Base-by-base conservation (phyloP, 1,140 invertebrate genomes). In the Leptoteleia sp. region DNA sequence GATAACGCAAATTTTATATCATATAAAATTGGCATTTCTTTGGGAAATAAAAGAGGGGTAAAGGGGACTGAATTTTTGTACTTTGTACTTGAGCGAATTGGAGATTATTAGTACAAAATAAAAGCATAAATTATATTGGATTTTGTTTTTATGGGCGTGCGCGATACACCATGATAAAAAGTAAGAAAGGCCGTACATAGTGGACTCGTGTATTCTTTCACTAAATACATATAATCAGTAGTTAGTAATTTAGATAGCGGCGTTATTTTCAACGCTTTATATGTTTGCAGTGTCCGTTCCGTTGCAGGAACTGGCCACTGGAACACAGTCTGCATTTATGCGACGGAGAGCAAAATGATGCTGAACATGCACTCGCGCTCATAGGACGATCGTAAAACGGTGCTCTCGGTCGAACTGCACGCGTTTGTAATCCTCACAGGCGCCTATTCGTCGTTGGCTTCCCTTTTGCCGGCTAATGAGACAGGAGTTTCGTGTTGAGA, bases 371-470 rank as follows among this genome's bases (percentile, higher is more conserved):
- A 55, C 71, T 80, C 55, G 45, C 71, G 48, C 54, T 75, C 80
- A 80, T 85, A 76, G 76, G 67, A 55, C 38, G 75, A 68, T 82
- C 80, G 80, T 83, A 83, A 85, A 84, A 77, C 75, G 68, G 73
- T 42, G 70, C 59, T 83, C 83, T 61, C 79, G 81, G 84, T 82
- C 80, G 82, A 85, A 88, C 81, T 84, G 83, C 79, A 81, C 68
- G 73, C 81, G 82, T 84, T 87, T 82, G 84, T 87, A 84, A 85
- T 87, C 81, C 80, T 76, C 72, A 55, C 59, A 79, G 71, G 73
- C 77, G 73, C 76, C 76, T 76, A 76, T 77, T 76, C 75, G 67
- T 78, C 67, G 57, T 64, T 72, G 67, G 62, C 62, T 65, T 75
- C 75, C 59, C 67, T 78, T 57, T 48, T 37, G 35, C 52, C 57